Evolutionary conservation across 2,888 invertebrate genomes (phyloP).

Genomic region (Idaea biselata): DNA sequence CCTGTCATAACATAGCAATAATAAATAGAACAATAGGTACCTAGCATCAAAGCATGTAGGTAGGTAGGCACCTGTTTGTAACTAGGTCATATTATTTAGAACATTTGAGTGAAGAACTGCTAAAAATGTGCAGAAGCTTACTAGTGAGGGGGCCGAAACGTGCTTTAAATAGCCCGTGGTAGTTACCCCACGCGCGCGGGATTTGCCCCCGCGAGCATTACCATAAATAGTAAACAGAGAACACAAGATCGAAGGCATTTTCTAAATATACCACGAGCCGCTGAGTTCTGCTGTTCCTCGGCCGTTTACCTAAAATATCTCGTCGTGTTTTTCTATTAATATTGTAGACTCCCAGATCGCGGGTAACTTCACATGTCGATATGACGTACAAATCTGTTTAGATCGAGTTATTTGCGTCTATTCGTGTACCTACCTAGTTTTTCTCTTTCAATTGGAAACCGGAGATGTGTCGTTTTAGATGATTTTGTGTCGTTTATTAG

Average conservation of each 20-base stretch:
- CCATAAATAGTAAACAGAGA: conserved; percentile 77
- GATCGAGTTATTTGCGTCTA: background rate
- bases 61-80: conserved; percentile 42
- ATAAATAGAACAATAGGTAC: conserved; percentile 22
- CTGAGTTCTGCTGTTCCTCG: conserved; percentile 21
- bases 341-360: conserved; percentile 49
- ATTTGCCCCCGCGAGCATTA: conserved; percentile 58
- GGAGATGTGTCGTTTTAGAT: conserved; percentile 15
- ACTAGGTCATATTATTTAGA: conserved; percentile 46
- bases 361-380: background rate
- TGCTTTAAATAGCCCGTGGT: conserved; percentile 18
- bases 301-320: conserved; percentile 51
- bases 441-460: conserved; percentile 17
- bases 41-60: conserved; percentile 7
- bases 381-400: background rate
- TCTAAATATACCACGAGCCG: conserved; percentile 64
- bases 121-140: background rate
- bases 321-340: conserved; percentile 45
- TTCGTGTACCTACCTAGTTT: background rate
- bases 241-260: conserved; percentile 42
- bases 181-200: conserved; percentile 61
- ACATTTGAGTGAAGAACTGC: background rate
- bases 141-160: background rate
- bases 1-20: conserved; percentile 16
- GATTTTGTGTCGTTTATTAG: background rate